Evolutionary conservation across 2,113 vertebrate species (phyloP).

Genomic region (Misgurnus mizolepis): DNA sequence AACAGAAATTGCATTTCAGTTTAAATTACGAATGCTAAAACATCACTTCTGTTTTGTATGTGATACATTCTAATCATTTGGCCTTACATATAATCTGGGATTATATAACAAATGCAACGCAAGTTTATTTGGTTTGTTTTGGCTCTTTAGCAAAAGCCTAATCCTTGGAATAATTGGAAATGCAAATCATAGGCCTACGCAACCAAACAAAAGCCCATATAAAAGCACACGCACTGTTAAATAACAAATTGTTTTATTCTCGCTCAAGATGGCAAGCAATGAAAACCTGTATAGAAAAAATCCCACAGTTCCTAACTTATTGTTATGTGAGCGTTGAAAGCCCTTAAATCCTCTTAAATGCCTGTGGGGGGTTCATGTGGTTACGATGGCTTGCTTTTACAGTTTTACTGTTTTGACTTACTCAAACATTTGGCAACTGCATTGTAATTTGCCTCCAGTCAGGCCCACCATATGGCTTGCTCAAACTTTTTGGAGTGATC

Average conservation of each 20-base stretch:
- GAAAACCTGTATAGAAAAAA: neutral
- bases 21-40: neutral
- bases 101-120: constrained; percentile 12
- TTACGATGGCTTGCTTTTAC: constrained; percentile 5
- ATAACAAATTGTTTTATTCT: neutral
- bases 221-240: neutral
- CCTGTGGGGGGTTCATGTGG: neutral
- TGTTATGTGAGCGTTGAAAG: neutral
- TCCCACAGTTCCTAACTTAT: constrained; percentile 13
- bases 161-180: constrained; percentile 8
- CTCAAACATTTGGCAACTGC: constrained; percentile 31
- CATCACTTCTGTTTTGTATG: too few relatives aligned
- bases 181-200: neutral
- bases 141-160: constrained; percentile 18
- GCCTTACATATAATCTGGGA: neutral
- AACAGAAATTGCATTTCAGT: neutral
- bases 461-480: neutral
- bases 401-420: constrained; percentile 19
- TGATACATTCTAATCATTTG: too few relatives aligned
- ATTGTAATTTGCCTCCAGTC: constrained; percentile 20
- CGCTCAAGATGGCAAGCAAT: neutral
- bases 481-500: neutral
- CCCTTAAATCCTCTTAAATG: constrained; percentile 4
- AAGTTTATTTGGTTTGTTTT: constrained; percentile 5
- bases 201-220: neutral